Evolutionary conservation across 2,888 invertebrate genomes (phyloP).

Genomic region (Silvanus unidentatus): DNA sequence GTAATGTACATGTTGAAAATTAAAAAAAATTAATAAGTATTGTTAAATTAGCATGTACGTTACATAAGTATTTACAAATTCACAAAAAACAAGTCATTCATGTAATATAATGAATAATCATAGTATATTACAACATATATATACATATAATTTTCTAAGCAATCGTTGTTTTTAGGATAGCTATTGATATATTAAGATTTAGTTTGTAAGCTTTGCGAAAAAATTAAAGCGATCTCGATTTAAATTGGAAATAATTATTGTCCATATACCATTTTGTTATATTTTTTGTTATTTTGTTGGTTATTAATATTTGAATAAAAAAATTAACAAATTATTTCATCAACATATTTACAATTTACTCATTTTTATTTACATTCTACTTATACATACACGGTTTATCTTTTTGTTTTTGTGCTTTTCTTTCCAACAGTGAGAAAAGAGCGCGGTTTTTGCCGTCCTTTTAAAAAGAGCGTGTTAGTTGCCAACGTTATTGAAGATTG

Average conservation of each 20-base stretch:
- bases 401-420: no score
- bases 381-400: no score
- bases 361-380: no score
- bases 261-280: slow-evolving; percentile 34
- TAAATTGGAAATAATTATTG: slow-evolving; percentile 36
- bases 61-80: slow-evolving; percentile 40
- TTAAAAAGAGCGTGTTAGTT: no score
- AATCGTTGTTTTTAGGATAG: slow-evolving; percentile 48
- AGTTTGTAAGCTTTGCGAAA: slow-evolving; percentile 48
- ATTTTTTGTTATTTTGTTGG: slow-evolving; percentile 29
- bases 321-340: slow-evolving; percentile 11
- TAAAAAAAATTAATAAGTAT: not conserved
- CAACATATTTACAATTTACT: not conserved
- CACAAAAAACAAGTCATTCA: slow-evolving; percentile 39
- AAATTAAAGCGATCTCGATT: slow-evolving; percentile 46
- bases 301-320: slow-evolving; percentile 29
- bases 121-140: slow-evolving; percentile 44
- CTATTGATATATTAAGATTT: slow-evolving; percentile 47
- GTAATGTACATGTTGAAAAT: slow-evolving; percentile 28
- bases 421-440: no score
- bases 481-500: no score
- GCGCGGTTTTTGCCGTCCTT: no score
- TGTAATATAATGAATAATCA: slow-evolving; percentile 42
- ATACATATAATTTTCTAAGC: slow-evolving; percentile 50
- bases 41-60: slow-evolving; percentile 33